phyloP scores from a whole-genome alignment of 2,888 invertebrate species.

The Anarsia innoxiella region DNA sequence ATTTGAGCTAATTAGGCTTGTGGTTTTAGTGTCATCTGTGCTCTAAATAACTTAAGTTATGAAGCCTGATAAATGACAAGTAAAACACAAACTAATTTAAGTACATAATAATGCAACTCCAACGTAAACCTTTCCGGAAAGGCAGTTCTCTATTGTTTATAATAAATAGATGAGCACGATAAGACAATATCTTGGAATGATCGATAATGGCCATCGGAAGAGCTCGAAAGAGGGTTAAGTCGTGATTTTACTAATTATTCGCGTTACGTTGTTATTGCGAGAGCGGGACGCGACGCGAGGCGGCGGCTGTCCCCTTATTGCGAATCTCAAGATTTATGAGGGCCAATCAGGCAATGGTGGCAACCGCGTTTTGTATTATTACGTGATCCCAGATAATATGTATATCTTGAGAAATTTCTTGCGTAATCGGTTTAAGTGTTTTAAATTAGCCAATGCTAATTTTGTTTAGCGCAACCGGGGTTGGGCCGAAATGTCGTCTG shows the following conservation, averaged over 20 bases:
- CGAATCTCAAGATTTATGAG: slow-evolving; percentile 58
- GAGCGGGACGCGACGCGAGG: slow-evolving; percentile 43
- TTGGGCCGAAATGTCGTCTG: too few relatives aligned
- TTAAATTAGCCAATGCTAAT: slow-evolving; percentile 43
- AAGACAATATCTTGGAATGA: slow-evolving; percentile 58
- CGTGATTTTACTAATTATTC: slow-evolving; percentile 67
- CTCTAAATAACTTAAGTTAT: too few relatives aligned
- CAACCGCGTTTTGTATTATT: slow-evolving; percentile 48
- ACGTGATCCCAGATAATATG: slow-evolving; percentile 50
- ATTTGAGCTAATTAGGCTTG: too few relatives aligned
- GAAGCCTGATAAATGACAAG: too few relatives aligned
- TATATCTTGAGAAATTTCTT: slow-evolving; percentile 44
- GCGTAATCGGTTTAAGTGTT: slow-evolving; percentile 45
- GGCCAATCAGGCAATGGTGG: slow-evolving; percentile 48
- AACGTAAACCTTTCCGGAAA: too few relatives aligned
- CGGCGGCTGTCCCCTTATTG: slow-evolving; percentile 47
- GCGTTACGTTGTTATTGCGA: slow-evolving; percentile 58
- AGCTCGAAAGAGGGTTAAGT: slow-evolving; percentile 61
- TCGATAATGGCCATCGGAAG: slow-evolving; percentile 57
- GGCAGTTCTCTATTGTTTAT: too few relatives aligned
- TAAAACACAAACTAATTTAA: too few relatives aligned
- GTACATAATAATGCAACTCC: too few relatives aligned
- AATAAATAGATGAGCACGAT: too few relatives aligned
- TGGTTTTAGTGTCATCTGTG: too few relatives aligned
- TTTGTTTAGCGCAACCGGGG: slow-evolving; percentile 19